These are phyloP conservation scores for Drosophila pachea DNA, from an alignment of 1,140 invertebrate species.

Conservation along the genomic window DNA sequence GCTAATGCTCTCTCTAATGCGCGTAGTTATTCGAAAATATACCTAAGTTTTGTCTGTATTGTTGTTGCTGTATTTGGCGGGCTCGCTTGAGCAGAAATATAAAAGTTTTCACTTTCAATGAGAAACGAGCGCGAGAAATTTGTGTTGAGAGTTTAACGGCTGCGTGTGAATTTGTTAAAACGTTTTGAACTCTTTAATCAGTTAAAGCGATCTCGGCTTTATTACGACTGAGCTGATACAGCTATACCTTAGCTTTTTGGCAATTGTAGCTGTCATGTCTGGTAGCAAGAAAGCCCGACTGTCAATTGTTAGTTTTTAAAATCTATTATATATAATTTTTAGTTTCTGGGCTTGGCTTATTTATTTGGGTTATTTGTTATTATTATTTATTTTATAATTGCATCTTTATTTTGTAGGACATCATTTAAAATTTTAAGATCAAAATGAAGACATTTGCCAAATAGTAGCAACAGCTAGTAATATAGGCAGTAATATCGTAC, in stretches of 20 bases:
- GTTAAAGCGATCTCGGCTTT: neutral
- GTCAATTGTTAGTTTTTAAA: too few relatives aligned
- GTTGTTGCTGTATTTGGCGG: too few relatives aligned
- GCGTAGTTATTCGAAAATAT: neutral
- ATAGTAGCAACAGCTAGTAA: slow-evolving; percentile 29
- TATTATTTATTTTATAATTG: slow-evolving; percentile 21
- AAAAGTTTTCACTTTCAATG: slow-evolving; percentile 66
- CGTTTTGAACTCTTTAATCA: slow-evolving; percentile 9
- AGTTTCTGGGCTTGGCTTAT: slow-evolving; percentile 30
- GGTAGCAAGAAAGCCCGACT: too few relatives aligned
- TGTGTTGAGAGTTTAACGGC: slow-evolving; percentile 54
- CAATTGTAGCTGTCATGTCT: too few relatives aligned
- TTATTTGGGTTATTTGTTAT: slow-evolving; percentile 48
- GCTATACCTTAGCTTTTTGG: neutral
- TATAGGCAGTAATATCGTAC: slow-evolving; percentile 59
- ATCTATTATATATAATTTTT: too few relatives aligned
- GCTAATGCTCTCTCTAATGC: too few relatives aligned
- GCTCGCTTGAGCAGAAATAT: neutral
- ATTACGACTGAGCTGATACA: neutral
- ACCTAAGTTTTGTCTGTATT: slow-evolving; percentile 8
- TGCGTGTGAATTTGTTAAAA: slow-evolving; percentile 59
- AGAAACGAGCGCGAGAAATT: slow-evolving; percentile 52
- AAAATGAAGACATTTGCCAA: slow-evolving; percentile 29
- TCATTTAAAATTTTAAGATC: neutral
- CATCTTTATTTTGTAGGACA: too few relatives aligned